Evolutionary conservation across 2,113 vertebrate species (phyloP), one percentile per base, ranked within the genome.

Genomic region (Oncorhynchus nerka): DNA sequence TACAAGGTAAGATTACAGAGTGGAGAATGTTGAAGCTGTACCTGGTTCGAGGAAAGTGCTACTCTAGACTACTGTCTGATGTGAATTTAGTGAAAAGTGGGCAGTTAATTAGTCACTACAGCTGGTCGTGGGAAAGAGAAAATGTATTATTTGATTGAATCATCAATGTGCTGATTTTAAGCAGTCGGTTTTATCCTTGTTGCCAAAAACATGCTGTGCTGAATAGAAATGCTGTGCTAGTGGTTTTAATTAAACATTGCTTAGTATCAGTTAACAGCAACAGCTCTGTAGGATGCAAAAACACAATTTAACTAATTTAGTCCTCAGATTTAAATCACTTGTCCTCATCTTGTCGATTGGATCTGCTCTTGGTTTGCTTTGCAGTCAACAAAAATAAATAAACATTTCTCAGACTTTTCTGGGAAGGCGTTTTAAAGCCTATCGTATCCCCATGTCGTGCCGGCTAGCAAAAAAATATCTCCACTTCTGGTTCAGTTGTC

Each of bases 1-100:
- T 99, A 99, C 83, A 93, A 93, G 94, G 97, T 98, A 83, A 90
- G 85, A 55, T 24, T 7, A 20, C 48, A 72, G 28, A 2, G 15
- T 32, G 20, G n/a, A 16, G 28, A 22, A 2, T 9, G 5, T 26
- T 4, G 28, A 66, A 28, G 13, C 73, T 19, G 13, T 45, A 45
- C 9, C 30, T 7, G 22, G 19, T 5, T n/a, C 11, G 30, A 30
- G 22, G 65, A 51, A 22, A 12, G 0, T 34, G 4, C 12, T 45
- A 45, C 39, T 16, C 30, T 2, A 22, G 70, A 66, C 22, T 45
- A 72, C 64, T 16, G 32, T 24, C 49, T 45, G 39, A 45, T 45
- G 6, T 8, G 62, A 49, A 34, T 66, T 79, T 74, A 30, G 16
- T 67, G 64, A 49, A 64, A 19, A 30, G 49, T 48, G 0, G 0